Conservation (phyloP, 1,140 invertebrate genomes). For the Uloborus diversus region DNA sequence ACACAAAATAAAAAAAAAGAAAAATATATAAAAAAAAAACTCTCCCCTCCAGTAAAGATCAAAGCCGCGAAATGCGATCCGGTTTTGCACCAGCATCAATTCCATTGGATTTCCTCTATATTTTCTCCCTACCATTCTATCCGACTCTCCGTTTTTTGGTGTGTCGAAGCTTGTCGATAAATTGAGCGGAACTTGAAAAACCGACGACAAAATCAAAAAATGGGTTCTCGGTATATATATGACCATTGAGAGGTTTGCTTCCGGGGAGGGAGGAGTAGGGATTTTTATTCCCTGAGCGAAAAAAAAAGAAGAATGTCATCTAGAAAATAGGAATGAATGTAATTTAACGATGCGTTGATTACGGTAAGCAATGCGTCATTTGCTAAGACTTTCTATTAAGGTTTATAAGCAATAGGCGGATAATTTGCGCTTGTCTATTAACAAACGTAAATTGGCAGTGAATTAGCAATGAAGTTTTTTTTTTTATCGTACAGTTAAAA, state of each 20-base stretch:
- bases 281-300: too few relatives aligned
- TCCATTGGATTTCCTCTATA: slow-evolving; percentile 26
- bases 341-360: background rate
- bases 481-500: too few relatives aligned
- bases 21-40: background rate
- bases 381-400: background rate
- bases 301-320: too few relatives aligned
- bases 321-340: background rate
- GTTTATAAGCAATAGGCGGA: background rate
- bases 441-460: too few relatives aligned
- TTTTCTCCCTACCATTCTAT: background rate
- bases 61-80: slow-evolving; percentile 7
- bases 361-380: background rate
- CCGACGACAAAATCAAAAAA: slow-evolving; percentile 5
- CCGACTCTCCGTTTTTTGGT: background rate
- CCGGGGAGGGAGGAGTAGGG: too few relatives aligned
- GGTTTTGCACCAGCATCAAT: slow-evolving; percentile 12
- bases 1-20: too few relatives aligned
- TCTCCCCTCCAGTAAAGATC: background rate
- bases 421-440: background rate
- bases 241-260: background rate
- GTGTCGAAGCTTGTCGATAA: slow-evolving; percentile 33
- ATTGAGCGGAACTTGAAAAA: slow-evolving; percentile 23
- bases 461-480: too few relatives aligned
- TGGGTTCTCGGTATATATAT: background rate